Evolutionary conservation across 1,140 invertebrate species (phyloP).

Genomic region (Melanaphis sacchari): DNA sequence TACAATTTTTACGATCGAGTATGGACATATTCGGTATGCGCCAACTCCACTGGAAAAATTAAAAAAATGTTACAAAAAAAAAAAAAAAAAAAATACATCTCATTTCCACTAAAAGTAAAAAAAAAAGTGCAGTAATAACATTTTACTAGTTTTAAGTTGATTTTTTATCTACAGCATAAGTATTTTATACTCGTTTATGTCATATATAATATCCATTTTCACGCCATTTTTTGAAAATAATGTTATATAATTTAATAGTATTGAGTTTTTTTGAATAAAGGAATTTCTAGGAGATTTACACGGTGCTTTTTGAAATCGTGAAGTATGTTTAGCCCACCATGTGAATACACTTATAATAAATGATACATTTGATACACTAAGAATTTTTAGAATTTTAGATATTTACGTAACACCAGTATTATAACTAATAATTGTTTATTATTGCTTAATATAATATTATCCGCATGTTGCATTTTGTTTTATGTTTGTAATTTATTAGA

Average conservation of each 20-base stretch:
- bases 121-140: not conserved
- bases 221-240: too few relatives aligned
- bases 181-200: not conserved
- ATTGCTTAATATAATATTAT: not conserved
- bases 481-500: constrained; percentile 26
- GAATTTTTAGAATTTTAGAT: not conserved
- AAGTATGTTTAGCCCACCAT: not conserved
- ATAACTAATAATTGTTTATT: not conserved
- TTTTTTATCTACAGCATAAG: not conserved
- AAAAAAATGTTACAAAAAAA: not conserved
- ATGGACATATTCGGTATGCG: not conserved
- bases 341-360: not conserved
- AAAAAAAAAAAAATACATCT: not conserved
- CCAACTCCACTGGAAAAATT: not conserved
- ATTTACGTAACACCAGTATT: not conserved
- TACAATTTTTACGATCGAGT: not conserved
- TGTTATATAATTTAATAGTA: too few relatives aligned
- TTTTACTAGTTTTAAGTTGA: not conserved
- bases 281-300: too few relatives aligned
- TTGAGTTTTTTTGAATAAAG: too few relatives aligned
- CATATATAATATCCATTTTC: not conserved
- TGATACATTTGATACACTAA: not conserved
- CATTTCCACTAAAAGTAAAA: not conserved
- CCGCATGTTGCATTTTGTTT: constrained; percentile 42
- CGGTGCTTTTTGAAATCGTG: too few relatives aligned